phyloP scores from a whole-genome alignment of 2,113 vertebrate genomes.

The Dipodomys spectabilis region DNA sequence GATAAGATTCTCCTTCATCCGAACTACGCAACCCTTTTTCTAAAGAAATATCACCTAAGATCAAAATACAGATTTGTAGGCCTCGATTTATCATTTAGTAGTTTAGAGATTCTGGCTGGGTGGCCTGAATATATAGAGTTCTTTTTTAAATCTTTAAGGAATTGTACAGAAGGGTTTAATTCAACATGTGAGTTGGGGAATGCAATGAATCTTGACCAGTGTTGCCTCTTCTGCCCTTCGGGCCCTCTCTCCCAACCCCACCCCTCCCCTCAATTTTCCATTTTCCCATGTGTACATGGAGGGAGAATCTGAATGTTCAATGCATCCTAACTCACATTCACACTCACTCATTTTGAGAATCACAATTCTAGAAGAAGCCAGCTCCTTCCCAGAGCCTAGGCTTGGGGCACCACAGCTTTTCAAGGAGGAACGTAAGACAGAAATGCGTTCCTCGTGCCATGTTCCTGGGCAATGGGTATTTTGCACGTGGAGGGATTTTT shows the following conservation, averaged over 20 bases:
- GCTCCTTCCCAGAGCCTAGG: fast-evolving
- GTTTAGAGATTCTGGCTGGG: too few relatives aligned
- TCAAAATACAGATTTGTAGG: background rate
- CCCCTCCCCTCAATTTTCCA: too few relatives aligned
- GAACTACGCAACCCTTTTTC: background rate
- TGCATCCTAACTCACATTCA: background rate
- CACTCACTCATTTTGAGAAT: background rate
- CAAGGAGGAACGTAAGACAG: background rate
- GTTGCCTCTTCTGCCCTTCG: background rate
- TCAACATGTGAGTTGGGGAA: too few relatives aligned
- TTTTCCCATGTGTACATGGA: too few relatives aligned
- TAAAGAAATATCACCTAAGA: background rate
- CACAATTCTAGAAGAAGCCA: background rate
- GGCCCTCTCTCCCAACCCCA: background rate
- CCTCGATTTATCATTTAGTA: too few relatives aligned
- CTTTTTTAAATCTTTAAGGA: too few relatives aligned
- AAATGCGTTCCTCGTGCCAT: background rate
- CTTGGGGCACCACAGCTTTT: background rate
- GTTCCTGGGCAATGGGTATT: background rate
- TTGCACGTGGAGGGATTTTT: background rate
- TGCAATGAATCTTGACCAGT: too few relatives aligned
- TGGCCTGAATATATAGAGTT: background rate
- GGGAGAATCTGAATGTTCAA: background rate
- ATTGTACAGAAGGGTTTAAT: too few relatives aligned
- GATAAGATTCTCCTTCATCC: background rate